These are phyloP conservation scores for Cichladusa arquata DNA, from an alignment of 2,113 vertebrate genomes.

Conservation along the genomic window DNA sequence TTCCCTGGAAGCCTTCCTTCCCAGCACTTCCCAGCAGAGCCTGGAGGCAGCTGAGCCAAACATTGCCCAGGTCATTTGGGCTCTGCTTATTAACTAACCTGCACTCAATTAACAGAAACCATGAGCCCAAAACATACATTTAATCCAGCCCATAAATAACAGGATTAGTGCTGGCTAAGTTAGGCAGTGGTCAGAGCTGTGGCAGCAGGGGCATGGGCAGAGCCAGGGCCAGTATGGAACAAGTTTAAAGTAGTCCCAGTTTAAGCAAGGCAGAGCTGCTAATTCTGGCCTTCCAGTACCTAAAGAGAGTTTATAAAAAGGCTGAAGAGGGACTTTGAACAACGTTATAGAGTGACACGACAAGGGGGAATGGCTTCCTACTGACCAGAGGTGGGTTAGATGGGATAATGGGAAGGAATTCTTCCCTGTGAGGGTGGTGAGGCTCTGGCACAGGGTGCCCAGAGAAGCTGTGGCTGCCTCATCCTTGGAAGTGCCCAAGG, in stretches of 20 bases:
- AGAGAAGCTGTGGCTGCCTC: not conserved
- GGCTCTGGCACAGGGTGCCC: not conserved
- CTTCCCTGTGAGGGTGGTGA: not conserved
- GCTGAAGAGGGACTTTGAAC: not conserved
- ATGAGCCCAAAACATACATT: not conserved
- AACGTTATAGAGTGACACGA: not conserved
- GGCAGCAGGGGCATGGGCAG: not conserved
- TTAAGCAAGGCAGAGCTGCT: not conserved
- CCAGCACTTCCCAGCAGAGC: not conserved
- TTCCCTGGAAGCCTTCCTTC: not conserved
- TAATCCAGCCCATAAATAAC: not conserved
- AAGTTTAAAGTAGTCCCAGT: not conserved
- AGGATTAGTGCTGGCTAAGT: not conserved
- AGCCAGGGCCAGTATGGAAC: not conserved
- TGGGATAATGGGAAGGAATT: not conserved
- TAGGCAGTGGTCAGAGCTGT: not conserved
- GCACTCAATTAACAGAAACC: not conserved
- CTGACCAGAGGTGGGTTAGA: rapidly evolving
- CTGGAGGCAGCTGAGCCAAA: not conserved
- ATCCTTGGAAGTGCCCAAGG: not conserved
- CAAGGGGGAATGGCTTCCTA: not conserved
- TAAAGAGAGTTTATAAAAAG: not conserved
- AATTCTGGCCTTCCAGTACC: not conserved
- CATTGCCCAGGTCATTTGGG: not conserved
- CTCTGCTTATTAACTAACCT: constrained; percentile 16